phyloP scores from a whole-genome alignment of 2,797 vertebrate species.

The Sebastes flavidus region DNA sequence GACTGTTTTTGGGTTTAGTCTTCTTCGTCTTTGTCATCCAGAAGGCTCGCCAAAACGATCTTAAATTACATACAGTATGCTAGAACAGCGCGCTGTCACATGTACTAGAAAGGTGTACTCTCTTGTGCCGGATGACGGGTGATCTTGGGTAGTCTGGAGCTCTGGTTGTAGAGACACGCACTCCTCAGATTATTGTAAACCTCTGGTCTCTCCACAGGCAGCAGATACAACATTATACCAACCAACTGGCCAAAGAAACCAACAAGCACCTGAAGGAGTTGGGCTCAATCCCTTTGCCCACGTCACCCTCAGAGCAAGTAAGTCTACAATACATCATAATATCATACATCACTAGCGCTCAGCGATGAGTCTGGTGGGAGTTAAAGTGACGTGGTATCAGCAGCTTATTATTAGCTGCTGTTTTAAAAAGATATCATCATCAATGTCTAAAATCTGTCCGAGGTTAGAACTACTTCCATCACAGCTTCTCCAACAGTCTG shows the following conservation, averaged over 20 bases:
- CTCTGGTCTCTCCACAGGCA: conserved; percentile 80
- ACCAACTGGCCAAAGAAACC: conserved; percentile 94
- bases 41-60: background rate
- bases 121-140: background rate
- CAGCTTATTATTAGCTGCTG: background rate
- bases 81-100: background rate
- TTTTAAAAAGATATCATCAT: background rate
- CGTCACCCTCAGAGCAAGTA: conserved; percentile 91
- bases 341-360: background rate
- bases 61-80: background rate
- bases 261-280: conserved; percentile 94
- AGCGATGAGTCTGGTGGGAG: background rate
- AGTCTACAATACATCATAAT: background rate
- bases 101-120: background rate
- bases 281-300: conserved; percentile 86
- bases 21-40: background rate
- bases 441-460: background rate
- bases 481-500: background rate
- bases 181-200: background rate
- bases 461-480: background rate
- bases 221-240: conserved; percentile 93
- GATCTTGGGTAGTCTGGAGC: background rate
- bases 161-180: background rate
- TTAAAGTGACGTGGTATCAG: background rate
- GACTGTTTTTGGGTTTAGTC: too few species aligned